phyloP scores from a whole-genome alignment of 2,888 invertebrate species.

The Amphiduros pacificus region DNA sequence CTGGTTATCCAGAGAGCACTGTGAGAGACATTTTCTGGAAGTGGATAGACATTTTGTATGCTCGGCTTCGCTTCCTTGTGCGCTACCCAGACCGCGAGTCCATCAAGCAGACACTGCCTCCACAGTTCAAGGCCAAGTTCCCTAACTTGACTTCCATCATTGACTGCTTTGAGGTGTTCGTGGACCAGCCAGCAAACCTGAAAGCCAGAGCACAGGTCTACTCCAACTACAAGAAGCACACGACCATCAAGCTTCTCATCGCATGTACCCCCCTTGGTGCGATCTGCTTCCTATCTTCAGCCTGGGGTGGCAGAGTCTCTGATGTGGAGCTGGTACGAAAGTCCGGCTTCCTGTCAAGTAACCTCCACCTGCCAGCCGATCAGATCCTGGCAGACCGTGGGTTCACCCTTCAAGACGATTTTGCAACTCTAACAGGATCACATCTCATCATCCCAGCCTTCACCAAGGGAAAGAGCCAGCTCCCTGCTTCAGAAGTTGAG shows the following conservation, averaged over 20 bases:
- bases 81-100: background rate
- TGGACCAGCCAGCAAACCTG: background rate
- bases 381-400: constrained; percentile 32
- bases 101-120: background rate
- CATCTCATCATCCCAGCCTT: constrained; percentile 28
- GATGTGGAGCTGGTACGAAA: constrained; percentile 25
- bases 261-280: background rate
- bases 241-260: background rate
- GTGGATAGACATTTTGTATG: background rate
- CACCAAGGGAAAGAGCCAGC: constrained; percentile 28
- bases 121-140: background rate
- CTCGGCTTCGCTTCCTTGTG: background rate
- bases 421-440: constrained; percentile 25
- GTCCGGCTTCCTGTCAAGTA: constrained; percentile 23
- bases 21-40: background rate
- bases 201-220: background rate
- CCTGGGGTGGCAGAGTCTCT: constrained; percentile 12
- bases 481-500: constrained; percentile 29
- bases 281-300: background rate
- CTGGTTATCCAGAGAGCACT: background rate
- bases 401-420: constrained; percentile 31
- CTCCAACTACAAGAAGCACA: background rate
- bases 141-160: constrained; percentile 5
- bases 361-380: constrained; percentile 27
- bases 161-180: constrained; percentile 7